phyloP scores from a whole-genome alignment of 2,797 vertebrate species.

The Fistularia tabacaria region DNA sequence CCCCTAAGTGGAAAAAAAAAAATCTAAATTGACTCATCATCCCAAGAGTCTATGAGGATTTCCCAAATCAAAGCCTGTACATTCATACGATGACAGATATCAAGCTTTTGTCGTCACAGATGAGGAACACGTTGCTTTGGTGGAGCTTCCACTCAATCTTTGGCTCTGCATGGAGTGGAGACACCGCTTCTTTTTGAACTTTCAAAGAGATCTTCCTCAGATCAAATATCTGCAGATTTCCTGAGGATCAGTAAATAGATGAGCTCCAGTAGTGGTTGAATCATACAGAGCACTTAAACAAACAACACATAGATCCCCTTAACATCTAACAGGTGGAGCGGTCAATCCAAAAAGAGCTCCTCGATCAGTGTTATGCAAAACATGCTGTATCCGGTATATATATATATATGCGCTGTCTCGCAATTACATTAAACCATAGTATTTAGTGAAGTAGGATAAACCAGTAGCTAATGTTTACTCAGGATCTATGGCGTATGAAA shows the following conservation, averaged over 20 bases:
- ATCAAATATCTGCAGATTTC: constrained; percentile 61
- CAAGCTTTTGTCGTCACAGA: constrained; percentile 16
- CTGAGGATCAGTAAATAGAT: constrained; percentile 46
- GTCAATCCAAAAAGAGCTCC: constrained; percentile 11
- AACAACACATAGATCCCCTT: constrained; percentile 43
- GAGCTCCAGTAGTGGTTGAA: constrained; percentile 32
- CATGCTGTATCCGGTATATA: constrained; percentile 8
- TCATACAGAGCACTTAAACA: constrained; percentile 34
- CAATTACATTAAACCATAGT: too few species aligned
- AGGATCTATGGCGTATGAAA: neutral
- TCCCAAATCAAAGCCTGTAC: neutral
- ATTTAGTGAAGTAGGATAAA: too few species aligned
- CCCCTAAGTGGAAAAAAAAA: neutral
- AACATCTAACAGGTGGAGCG: constrained; percentile 52
- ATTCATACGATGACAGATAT: neutral
- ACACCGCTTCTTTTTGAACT: constrained; percentile 24
- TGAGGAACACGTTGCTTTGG: constrained; percentile 12
- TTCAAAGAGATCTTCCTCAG: constrained; percentile 40
- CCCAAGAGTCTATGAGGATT: constrained; percentile 1
- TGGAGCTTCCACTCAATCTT: constrained; percentile 25
- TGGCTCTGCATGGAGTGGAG: constrained; percentile 21
- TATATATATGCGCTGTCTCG: neutral
- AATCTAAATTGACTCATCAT: constrained; percentile 2
- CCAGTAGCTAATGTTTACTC: too few species aligned
- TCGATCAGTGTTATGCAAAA: constrained; percentile 33